Conservation (phyloP, 1,140 invertebrate genomes). For the Atta colombica region DNA sequence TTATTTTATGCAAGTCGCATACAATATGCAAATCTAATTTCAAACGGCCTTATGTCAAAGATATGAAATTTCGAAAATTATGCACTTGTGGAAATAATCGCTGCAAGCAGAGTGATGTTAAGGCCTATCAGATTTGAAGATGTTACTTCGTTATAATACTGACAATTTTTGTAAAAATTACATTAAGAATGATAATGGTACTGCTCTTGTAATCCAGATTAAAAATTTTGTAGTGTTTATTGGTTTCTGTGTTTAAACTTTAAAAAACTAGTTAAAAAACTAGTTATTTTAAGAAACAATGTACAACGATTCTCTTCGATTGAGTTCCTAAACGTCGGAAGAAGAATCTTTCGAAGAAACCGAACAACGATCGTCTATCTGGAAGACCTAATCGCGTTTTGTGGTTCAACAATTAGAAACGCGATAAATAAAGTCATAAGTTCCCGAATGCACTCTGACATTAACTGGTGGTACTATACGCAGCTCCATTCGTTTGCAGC, state of each 20-base stretch:
- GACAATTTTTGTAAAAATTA: not conserved
- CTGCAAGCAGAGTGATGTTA: constrained; percentile 61
- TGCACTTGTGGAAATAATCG: constrained; percentile 25
- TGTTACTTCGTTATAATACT: not conserved
- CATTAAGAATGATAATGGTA: not conserved
- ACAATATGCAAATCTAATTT: not conserved
- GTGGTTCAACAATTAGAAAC: not conserved
- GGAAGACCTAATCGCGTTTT: constrained; percentile 5
- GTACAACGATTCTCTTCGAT: constrained; percentile 34
- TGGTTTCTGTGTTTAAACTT: not conserved
- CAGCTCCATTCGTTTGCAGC: no score
- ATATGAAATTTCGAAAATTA: not conserved
- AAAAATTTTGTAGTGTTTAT: not conserved
- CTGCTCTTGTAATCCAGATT: not conserved
- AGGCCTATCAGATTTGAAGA: constrained; percentile 29
- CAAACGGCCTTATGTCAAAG: constrained; percentile 14
- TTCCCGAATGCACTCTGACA: constrained; percentile 13
- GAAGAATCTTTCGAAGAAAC: constrained; percentile 8
- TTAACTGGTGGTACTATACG: not conserved
- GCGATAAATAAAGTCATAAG: not conserved
- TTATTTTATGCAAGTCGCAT: not conserved
- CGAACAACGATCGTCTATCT: constrained; percentile 23
- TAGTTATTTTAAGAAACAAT: not conserved
- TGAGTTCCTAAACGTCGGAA: constrained; percentile 21
- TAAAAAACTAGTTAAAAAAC: not conserved